Percentiles rank a stretch among this genome's conserved stretches.
Conservation (phyloP, 2,888 invertebrate species). For the Drosophila neutralis region DNA sequence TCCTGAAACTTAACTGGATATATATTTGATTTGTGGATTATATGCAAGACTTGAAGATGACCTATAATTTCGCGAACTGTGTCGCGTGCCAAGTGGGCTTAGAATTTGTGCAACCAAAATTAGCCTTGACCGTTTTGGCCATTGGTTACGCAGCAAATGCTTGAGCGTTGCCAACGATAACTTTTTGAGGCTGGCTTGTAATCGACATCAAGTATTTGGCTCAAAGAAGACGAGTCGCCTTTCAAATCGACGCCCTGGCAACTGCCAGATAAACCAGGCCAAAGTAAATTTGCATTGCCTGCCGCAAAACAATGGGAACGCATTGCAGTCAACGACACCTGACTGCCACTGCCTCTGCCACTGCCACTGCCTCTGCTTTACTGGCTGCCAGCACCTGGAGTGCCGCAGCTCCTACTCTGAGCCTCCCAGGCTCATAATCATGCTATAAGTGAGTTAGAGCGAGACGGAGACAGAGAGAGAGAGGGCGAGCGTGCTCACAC, state of each 20-base stretch:
- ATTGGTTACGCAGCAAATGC: slow-evolving; percentile 3
- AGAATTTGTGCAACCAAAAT: slow-evolving; percentile 53
- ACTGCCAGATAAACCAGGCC: slow-evolving; percentile 32
- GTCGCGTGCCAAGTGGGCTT: slow-evolving; percentile 67
- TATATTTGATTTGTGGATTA: neutral
- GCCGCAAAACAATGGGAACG: slow-evolving; percentile 27
- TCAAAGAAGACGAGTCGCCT: slow-evolving; percentile 1
- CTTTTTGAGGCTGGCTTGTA: slow-evolving; percentile 31
- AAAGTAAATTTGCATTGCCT: slow-evolving; percentile 34
- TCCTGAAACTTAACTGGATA: too few species aligned
- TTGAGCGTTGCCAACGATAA: slow-evolving; percentile 32
- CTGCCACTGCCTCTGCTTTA: neutral
- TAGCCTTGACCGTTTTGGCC: slow-evolving; percentile 59
- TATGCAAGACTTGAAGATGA: neutral
- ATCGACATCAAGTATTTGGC: slow-evolving; percentile 35
- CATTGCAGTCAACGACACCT: slow-evolving; percentile 58
- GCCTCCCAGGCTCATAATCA: slow-evolving; percentile 8
- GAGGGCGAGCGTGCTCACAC: slow-evolving; percentile 12
- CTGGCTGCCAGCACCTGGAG: slow-evolving; percentile 25
- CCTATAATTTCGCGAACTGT: neutral
- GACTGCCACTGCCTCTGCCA: neutral
- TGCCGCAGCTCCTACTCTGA: neutral
- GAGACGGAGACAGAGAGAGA: neutral
- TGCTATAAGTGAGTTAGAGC: neutral
- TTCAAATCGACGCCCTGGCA: slow-evolving; percentile 23